These are phyloP conservation scores for Pollenia griseotomentosa DNA, from an alignment of 2,888 invertebrate genomes.

Conservation along the genomic window DNA sequence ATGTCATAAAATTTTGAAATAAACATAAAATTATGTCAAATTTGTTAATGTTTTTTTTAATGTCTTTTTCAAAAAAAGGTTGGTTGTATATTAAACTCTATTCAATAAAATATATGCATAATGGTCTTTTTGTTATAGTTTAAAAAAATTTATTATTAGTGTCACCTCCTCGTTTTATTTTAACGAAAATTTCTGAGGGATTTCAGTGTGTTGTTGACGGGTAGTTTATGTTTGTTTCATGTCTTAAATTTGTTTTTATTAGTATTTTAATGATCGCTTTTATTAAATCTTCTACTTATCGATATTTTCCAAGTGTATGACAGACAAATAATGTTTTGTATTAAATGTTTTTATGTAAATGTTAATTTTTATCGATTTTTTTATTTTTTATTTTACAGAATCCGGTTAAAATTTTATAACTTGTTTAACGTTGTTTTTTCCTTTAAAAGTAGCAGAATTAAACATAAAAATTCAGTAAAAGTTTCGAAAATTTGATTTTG, in stretches of 20 bases:
- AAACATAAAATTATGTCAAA: conserved; percentile 12
- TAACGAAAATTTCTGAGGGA: background rate
- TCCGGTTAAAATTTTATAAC: conserved; percentile 26
- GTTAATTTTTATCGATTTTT: background rate
- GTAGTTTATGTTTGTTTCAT: conserved; percentile 31
- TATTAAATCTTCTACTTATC: conserved; percentile 15
- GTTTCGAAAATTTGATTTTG: background rate
- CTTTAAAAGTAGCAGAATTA: conserved; percentile 34
- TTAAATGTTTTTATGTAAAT: background rate
- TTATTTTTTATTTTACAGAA: background rate
- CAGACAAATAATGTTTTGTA: background rate
- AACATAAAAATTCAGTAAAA: conserved; percentile 4
- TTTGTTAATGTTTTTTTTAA: background rate
- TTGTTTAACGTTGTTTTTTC: conserved; percentile 10
- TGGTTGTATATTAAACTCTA: no score
- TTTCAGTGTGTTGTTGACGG: background rate
- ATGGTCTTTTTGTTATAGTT: background rate
- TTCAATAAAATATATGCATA: background rate
- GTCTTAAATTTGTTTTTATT: conserved; percentile 76
- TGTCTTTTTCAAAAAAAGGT: background rate
- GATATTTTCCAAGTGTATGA: background rate
- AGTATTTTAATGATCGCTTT: conserved; percentile 78
- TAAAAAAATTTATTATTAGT: conserved; percentile 31
- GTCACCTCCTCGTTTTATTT: conserved; percentile 19
- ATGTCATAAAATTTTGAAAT: background rate